Base-by-base conservation (phyloP, 2,113 vertebrate genomes). In the Oncorhynchus tshawytscha region DNA sequence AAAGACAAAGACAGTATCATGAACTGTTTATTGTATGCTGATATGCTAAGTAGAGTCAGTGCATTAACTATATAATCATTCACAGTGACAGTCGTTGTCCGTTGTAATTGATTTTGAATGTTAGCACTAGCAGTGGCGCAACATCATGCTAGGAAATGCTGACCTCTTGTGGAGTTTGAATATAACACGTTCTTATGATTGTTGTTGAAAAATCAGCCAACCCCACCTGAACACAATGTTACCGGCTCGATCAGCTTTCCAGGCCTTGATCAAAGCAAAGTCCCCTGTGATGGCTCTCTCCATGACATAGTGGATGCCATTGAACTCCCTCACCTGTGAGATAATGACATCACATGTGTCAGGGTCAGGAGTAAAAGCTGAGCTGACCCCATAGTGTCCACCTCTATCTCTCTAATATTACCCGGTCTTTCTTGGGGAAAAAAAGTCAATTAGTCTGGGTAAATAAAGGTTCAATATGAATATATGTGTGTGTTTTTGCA, bases 231-330 rank as follows among this genome's bases (percentile, higher is more conserved):
- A 96, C 72, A 96, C 92, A 0, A 96, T 80, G 6, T 96, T 96
- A 79, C 95, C 95, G n/a, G 94, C 94, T 79, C 85, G 93, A 84
- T 96, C 95, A 34, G 95, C 94, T 77, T 95, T 96, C 95, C 95
- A 96, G 15, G 95, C 95, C 77, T 96, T 96, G 72, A 96, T 88
- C 75, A 96, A 86, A 18, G 95, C 95, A 88, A 94, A 96, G 87
- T 96, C 95, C 25, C 95, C 95, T 1, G 92, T 95, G 85, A 96
- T 96, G 0, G 95, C 94, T 77, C 92, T 90, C 82, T 96, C 95
- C 89, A 96, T 82, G 82, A 96, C 92, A 84, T 92, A 96, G 67
- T 95, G 90, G 4, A 93, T 92, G 0, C 95, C 94, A 25, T 93
- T 91, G 77, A 96, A 96, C 72, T 95, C 93, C 64, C 91, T 89